Evolutionary conservation across 1,140 invertebrate species (phyloP).

Genomic region (Drosophila micromelanica): DNA sequence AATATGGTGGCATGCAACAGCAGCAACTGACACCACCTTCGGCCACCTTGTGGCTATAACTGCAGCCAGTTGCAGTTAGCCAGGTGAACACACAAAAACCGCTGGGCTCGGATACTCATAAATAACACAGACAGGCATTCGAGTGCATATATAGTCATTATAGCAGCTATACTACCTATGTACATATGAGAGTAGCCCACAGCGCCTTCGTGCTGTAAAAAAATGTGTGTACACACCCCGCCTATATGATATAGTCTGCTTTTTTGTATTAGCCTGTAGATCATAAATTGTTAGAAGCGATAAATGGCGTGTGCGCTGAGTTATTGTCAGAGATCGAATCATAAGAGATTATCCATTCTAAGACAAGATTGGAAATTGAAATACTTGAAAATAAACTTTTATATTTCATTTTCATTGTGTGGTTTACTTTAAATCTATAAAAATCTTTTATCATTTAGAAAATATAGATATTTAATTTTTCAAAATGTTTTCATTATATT

Average conservation of each 20-base stretch:
- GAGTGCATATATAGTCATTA: constrained; percentile 35
- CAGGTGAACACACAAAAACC: constrained; percentile 24
- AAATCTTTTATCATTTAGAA: no score
- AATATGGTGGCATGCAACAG: constrained; percentile 65
- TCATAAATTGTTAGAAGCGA: constrained; percentile 24
- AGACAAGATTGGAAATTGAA: no score
- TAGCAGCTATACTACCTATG: background rate
- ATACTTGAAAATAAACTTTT: no score
- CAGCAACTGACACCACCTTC: constrained; percentile 29
- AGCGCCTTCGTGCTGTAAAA: constrained; percentile 26
- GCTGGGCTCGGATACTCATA: constrained; percentile 37
- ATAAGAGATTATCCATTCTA: background rate
- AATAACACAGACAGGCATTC: constrained; percentile 42
- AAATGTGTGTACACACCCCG: constrained; percentile 7
- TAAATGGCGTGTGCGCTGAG: background rate
- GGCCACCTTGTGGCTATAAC: constrained; percentile 9
- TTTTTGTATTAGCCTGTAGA: constrained; percentile 32
- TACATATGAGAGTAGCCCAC: constrained; percentile 19
- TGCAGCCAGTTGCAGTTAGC: constrained; percentile 41
- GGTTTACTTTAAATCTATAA: no score
- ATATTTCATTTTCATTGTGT: no score
- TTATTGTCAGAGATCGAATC: constrained; percentile 15
- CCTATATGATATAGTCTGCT: constrained; percentile 29
- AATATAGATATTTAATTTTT: no score
- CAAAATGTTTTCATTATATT: no score